Percentiles rank a stretch among this genome's conserved stretches.
Conservation (phyloP, 2,797 vertebrate genomes). For the Salmo trutta region DNA sequence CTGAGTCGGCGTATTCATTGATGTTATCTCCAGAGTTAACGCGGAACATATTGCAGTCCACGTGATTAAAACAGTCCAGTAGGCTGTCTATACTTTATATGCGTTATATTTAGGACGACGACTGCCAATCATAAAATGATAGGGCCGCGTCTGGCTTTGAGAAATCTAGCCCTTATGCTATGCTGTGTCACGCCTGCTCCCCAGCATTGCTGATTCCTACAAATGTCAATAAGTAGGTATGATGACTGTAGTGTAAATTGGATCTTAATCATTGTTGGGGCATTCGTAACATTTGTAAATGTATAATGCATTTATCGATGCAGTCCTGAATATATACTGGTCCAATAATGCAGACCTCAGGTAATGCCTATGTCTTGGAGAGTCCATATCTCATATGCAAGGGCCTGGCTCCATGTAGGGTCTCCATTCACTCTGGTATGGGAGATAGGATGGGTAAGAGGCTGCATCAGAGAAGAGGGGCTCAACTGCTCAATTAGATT, state of each 20-base stretch:
- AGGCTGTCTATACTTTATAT: conserved; percentile 5
- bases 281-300: conserved; percentile 10
- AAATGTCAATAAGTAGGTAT: conserved; percentile 9
- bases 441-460: conserved; percentile 12
- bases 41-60: too few species aligned
- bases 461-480: conserved; percentile 29
- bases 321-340: conserved; percentile 19
- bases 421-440: conserved; percentile 2
- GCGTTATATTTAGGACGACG: not conserved
- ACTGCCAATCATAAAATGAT: not conserved
- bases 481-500: not conserved
- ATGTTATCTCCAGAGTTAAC: too few species aligned
- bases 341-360: conserved; percentile 8
- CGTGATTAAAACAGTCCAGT: not conserved
- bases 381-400: not conserved
- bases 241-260: conserved; percentile 1
- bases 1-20: too few species aligned
- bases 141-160: not conserved
- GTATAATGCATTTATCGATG: conserved; percentile 33
- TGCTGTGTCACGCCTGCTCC: not conserved
- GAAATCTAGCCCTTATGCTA: not conserved
- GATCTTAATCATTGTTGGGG: conserved; percentile 23
- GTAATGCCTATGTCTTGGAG: not conserved
- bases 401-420: conserved; percentile 4
- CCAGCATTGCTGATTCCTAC: not conserved